Evolutionary conservation across 2,888 invertebrate species (phyloP), one percentile per base, ranked within the genome.

Genomic region (Pseudococcus jackbeardsleyi): DNA sequence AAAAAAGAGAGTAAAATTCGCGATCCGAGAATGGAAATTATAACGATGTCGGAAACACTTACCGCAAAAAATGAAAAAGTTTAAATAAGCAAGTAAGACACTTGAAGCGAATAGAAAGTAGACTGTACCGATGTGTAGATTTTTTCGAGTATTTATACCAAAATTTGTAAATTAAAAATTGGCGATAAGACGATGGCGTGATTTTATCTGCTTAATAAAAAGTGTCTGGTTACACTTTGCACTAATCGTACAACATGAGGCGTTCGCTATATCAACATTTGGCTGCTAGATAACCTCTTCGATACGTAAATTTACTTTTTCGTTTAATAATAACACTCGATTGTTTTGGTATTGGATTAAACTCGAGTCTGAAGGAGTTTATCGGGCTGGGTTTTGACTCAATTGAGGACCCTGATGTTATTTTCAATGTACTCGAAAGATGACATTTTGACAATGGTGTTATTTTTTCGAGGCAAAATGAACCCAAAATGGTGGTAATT

Each of bases 171-270:
- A 72, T 72, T 8, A 15, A 72, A 72, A 39, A 39, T 72, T 17
- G 33, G 0, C 19, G 72, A 72, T 72, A 72, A 72, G 33, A 33
- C 33, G 19, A 72, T 72, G 72, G 72, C 72, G 72, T 72, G 72
- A 72, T 72, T 72, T 72, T 72, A 72, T 72, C 72, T 17, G 33
- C 15, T 68, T 19, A 72, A 72, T 72, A 72, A 72, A 39, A 72
- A 72, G 33, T 72, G 72, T 72, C 72, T 72, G 72, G 72, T 72
- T 72, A 72, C 72, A 72, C 72, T 72, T 68, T 68, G 68, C 26
- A 68, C 68, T 68, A n/a, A 68, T 68, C 68, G 68, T 68, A 5
- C 72, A 72, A 72, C 72, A 72, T 72, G 33, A 72, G 72, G 39
- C 39, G 68, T 72, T 72, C 72, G 33, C 39, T 33, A 72, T 64